Conservation (phyloP, 92 coral and sea anemone genomes). For the Porites cylindrica region DNA sequence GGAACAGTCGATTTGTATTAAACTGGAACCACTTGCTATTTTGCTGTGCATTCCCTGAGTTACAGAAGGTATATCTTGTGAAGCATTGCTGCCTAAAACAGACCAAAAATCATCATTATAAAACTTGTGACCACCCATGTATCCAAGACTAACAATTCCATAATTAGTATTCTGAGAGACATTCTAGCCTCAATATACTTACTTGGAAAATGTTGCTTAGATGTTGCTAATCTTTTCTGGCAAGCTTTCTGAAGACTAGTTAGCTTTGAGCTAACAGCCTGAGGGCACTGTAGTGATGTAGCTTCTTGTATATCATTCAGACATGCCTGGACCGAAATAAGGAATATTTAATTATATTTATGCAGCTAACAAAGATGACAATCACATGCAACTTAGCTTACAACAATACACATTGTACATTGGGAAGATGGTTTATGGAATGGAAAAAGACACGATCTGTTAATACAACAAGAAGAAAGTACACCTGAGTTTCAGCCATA, state of each 20-base stretch:
- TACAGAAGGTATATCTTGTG: slow-evolving; percentile 65
- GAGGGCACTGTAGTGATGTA: slow-evolving; percentile 65
- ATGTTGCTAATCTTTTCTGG: slow-evolving; percentile 60
- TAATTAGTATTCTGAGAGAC: too few species aligned
- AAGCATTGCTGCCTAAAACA: slow-evolving; percentile 28
- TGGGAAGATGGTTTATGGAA: not conserved
- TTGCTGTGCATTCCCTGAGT: slow-evolving; percentile 82
- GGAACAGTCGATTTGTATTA: slow-evolving; percentile 82
- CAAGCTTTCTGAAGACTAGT: slow-evolving; percentile 74
- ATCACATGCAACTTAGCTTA: too few species aligned
- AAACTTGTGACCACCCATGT: not conserved
- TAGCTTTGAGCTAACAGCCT: slow-evolving; percentile 61
- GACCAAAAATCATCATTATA: not conserved
- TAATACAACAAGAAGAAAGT: not conserved
- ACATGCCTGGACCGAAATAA: slow-evolving; percentile 62
- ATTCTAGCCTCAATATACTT: not conserved
- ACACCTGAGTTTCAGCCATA: too few species aligned
- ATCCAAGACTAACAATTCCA: too few species aligned
- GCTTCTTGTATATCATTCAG: slow-evolving; percentile 85
- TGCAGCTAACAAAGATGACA: not conserved
- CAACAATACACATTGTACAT: too few species aligned
- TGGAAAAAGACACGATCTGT: not conserved
- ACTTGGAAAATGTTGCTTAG: slow-evolving; percentile 40
- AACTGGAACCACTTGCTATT: slow-evolving; percentile 94
- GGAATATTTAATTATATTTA: not conserved